A percentile compares a stretch with the other conserved stretches of the same genome.
Evolutionary conservation across 2,113 vertebrate species (phyloP).

Genomic region (Taxidea taxus): DNA sequence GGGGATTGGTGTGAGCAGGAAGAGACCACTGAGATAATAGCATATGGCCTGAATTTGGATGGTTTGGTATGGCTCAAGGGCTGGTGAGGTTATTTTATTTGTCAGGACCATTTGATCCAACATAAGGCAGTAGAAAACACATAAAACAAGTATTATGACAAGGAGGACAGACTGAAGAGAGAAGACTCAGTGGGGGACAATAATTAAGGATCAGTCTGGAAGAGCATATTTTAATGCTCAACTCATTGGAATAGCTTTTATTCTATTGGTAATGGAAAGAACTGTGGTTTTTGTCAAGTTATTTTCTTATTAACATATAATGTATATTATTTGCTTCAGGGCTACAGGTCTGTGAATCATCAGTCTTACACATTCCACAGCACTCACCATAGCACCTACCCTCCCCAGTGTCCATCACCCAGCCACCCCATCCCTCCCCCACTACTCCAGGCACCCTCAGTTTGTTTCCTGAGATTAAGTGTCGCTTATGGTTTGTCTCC

Average conservation of each 20-base stretch:
- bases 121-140: not conserved
- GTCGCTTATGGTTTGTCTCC: no score
- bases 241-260: not conserved
- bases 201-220: not conserved
- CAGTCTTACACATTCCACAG: no score
- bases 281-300: not conserved
- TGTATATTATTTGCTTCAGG: no score
- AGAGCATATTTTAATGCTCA: not conserved
- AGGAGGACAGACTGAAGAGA: not conserved
- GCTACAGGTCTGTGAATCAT: no score
- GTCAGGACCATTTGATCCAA: not conserved
- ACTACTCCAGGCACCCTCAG: no score
- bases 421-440: no score
- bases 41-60: not conserved
- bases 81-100: not conserved
- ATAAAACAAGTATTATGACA: not conserved
- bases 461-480: no score
- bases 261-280: not conserved
- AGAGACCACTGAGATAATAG: not conserved
- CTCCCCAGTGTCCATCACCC: no score
- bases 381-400: no score
- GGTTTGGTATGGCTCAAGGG: not conserved
- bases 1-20: not conserved
- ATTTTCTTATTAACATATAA: no score
- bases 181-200: not conserved